Percentiles rank a stretch among this genome's conserved stretches.
Conservation (phyloP, 1,140 invertebrate species). For the Drosophila dunni region DNA sequence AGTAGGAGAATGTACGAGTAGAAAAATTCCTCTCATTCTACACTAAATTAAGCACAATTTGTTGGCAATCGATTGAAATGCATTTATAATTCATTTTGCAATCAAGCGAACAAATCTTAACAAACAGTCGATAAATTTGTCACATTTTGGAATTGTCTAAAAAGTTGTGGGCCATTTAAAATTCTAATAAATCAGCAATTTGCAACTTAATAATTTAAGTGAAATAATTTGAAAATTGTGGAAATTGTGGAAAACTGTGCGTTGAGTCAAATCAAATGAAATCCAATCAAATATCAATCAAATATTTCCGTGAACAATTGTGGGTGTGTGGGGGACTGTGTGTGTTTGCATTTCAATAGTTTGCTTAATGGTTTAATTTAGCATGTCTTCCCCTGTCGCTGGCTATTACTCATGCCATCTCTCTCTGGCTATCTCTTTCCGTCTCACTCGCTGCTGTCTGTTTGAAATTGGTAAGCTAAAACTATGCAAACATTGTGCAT, state of each 20-base stretch:
- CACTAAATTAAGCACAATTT: no score
- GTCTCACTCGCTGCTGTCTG: conserved; percentile 4
- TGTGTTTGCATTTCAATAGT: no score
- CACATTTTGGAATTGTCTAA: no score
- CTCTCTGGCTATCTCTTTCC: background rate
- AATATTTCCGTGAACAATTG: background rate
- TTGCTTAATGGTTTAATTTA: no score
- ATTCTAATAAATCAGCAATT: background rate
- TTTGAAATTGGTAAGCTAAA: conserved; percentile 57
- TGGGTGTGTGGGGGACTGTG: background rate
- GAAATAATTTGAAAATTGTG: background rate
- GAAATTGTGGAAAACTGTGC: background rate
- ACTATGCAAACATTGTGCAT: conserved; percentile 74
- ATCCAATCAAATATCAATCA: background rate
- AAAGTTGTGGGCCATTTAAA: no score
- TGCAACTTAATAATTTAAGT: background rate
- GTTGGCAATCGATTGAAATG: no score
- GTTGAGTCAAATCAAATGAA: background rate
- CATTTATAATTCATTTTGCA: no score
- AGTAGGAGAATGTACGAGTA: no score
- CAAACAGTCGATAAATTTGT: background rate
- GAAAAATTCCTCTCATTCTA: no score
- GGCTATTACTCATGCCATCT: background rate
- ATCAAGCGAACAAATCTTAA: no score
- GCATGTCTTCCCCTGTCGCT: background rate